phyloP scores from a whole-genome alignment of 2,113 vertebrate genomes.

The Camelus dromedarius region DNA sequence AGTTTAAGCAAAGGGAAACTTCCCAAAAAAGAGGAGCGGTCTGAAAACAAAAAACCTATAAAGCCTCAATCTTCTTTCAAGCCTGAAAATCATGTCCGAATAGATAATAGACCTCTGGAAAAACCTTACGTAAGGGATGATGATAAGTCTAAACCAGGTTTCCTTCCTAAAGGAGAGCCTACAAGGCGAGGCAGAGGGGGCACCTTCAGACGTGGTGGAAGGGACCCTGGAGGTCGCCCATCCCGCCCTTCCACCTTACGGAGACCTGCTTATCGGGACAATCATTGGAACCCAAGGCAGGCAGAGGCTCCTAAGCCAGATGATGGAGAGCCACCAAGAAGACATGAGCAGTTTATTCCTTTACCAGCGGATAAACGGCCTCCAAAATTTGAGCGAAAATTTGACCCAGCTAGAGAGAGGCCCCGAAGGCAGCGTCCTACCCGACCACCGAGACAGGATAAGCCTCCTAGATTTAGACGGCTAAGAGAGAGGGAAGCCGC shows the following conservation, averaged over 20 bases:
- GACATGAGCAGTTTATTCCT: constrained; percentile 87
- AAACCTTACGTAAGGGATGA: constrained; percentile 90
- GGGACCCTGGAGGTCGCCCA: constrained; percentile 91
- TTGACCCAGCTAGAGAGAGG: constrained; percentile 93
- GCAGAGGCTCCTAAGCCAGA: constrained; percentile 90
- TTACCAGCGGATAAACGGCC: constrained; percentile 90
- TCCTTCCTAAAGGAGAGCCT: constrained; percentile 97
- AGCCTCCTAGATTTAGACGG: constrained; percentile 96
- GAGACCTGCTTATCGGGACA: constrained; percentile 91
- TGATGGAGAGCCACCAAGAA: constrained; percentile 86
- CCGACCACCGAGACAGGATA: constrained; percentile 97
- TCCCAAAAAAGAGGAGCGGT: constrained; percentile 88
- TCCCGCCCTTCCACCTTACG: constrained; percentile 92
- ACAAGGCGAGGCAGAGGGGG: constrained; percentile 95
- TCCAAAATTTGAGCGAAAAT: constrained; percentile 93
- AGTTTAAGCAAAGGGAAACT: constrained; percentile 93
- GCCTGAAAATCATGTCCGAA: constrained; percentile 85
- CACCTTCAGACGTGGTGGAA: constrained; percentile 92
- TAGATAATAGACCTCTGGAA: constrained; percentile 86
- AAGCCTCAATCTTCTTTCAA: constrained; percentile 87
- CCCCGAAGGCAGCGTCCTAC: constrained; percentile 96
- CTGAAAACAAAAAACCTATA: constrained; percentile 86
- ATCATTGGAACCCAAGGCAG: constrained; percentile 96
- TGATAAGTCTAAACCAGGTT: constrained; percentile 93
- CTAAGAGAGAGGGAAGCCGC: constrained; percentile 95